Evolutionary conservation across 2,888 invertebrate genomes (phyloP).

Genomic region (Thecophora atra): DNA sequence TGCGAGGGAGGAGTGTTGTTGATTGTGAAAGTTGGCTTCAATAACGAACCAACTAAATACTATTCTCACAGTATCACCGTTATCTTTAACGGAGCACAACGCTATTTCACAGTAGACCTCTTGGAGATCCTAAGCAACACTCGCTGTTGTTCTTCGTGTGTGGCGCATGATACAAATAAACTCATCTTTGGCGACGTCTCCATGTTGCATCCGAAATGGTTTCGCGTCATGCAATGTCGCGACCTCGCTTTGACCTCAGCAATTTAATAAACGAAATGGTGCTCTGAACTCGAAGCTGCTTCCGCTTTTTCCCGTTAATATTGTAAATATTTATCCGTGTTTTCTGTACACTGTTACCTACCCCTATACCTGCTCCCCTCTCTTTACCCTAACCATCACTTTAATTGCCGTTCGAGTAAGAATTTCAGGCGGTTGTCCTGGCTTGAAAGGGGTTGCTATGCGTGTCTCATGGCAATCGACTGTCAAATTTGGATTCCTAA

Average conservation of each 20-base stretch:
- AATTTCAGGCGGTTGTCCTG: background rate
- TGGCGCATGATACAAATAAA: conserved; percentile 29
- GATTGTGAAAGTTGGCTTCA: too few relatives aligned
- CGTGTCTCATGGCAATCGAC: conserved; percentile 48
- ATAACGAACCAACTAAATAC: too few relatives aligned
- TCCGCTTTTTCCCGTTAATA: background rate
- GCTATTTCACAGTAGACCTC: too few relatives aligned
- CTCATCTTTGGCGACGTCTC: conserved; percentile 19
- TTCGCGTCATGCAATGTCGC: conserved; percentile 19
- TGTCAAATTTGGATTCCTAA: conserved; percentile 49
- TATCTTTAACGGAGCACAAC: too few relatives aligned
- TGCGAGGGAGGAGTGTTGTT: too few relatives aligned
- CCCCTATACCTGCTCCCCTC: background rate
- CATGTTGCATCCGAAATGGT: conserved; percentile 19
- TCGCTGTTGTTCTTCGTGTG: too few relatives aligned
- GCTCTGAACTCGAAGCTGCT: background rate
- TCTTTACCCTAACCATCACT: too few relatives aligned
- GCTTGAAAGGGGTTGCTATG: conserved; percentile 26
- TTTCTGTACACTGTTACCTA: too few relatives aligned
- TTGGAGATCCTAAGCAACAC: too few relatives aligned
- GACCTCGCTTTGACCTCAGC: background rate
- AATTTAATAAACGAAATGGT: conserved; percentile 5
- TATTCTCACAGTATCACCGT: too few relatives aligned
- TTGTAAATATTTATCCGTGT: background rate
- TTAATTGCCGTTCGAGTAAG: background rate